Evolutionary conservation across 2,113 vertebrate species (phyloP).

Genomic region (Hemicordylus capensis): DNA sequence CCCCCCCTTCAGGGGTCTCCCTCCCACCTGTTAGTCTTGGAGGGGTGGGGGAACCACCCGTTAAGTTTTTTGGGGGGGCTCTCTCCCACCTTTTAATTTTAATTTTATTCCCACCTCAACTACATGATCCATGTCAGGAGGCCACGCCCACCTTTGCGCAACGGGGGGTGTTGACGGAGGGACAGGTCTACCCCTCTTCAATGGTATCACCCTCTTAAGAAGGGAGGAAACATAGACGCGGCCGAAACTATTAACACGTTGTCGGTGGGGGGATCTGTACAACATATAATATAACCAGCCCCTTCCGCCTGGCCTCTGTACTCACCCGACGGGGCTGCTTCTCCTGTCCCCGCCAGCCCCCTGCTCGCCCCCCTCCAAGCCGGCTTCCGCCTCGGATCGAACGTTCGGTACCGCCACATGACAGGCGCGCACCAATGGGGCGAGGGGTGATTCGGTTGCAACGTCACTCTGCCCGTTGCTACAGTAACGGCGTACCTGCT

Average conservation of each 20-base stretch:
- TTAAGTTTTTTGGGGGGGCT: not conserved
- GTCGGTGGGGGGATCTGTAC: not conserved
- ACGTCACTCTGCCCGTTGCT: not conserved
- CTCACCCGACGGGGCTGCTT: not conserved
- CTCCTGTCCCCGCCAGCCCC: not conserved
- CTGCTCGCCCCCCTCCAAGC: not conserved
- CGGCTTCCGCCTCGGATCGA: not conserved
- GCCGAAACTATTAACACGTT: not conserved
- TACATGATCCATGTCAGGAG: too few species aligned
- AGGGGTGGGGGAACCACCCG: not conserved
- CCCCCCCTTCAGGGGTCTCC: not conserved
- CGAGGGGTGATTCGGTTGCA: not conserved
- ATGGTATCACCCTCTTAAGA: not conserved
- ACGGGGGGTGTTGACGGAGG: too few species aligned
- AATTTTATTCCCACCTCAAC: too few species aligned
- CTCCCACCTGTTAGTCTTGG: not conserved
- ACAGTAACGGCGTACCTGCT: not conserved
- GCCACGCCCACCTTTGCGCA: too few species aligned
- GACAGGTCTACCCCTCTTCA: not conserved
- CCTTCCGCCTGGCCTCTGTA: not conserved
- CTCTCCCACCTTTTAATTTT: too few species aligned
- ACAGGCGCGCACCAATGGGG: not conserved
- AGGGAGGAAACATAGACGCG: too few species aligned
- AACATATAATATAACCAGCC: too few species aligned
- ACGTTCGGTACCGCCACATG: constrained; percentile 9